A percentile compares a stretch with the other conserved stretches of the same genome.
Evolutionary conservation across 2,797 vertebrate genomes (phyloP).

Genomic region (Austrolebias charrua): DNA sequence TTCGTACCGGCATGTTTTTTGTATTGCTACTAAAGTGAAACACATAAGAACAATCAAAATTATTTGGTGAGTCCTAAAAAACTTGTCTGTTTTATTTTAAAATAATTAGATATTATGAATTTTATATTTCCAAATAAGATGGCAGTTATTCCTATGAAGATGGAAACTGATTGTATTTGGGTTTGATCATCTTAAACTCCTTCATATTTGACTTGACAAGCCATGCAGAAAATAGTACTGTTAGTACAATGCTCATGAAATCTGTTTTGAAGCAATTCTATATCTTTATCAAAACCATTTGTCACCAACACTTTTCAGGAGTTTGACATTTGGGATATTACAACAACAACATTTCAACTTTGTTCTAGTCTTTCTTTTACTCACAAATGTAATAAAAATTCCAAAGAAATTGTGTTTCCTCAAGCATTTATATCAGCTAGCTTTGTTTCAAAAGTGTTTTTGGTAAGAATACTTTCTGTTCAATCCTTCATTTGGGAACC

Average conservation of each 20-base stretch:
- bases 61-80: too few relatives aligned
- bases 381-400: conserved; percentile 1
- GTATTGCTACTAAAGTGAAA: too few relatives aligned
- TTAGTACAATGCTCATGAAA: conserved; percentile 30
- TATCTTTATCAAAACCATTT: conserved; percentile 35
- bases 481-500: not conserved
- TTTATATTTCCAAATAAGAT: too few relatives aligned
- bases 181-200: conserved; percentile 12
- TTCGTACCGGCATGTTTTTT: too few relatives aligned
- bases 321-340: conserved; percentile 6
- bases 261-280: conserved; percentile 61
- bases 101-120: too few relatives aligned
- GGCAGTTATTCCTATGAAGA: too few relatives aligned
- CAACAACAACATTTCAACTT: not conserved
- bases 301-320: conserved; percentile 30
- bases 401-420: not conserved
- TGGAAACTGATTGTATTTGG: conserved; percentile 11
- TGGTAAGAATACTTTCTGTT: not conserved
- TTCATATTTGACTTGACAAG: conserved; percentile 40
- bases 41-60: too few relatives aligned
- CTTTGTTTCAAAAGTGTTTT: conserved; percentile 4
- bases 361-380: not conserved
- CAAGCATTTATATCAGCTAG: conserved; percentile 3
- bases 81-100: too few relatives aligned
- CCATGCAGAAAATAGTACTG: conserved; percentile 48